A percentile compares a stretch with the other conserved stretches of the same genome.
phyloP scores from a whole-genome alignment of 2,888 invertebrate species.

The Agrochola macilenta region DNA sequence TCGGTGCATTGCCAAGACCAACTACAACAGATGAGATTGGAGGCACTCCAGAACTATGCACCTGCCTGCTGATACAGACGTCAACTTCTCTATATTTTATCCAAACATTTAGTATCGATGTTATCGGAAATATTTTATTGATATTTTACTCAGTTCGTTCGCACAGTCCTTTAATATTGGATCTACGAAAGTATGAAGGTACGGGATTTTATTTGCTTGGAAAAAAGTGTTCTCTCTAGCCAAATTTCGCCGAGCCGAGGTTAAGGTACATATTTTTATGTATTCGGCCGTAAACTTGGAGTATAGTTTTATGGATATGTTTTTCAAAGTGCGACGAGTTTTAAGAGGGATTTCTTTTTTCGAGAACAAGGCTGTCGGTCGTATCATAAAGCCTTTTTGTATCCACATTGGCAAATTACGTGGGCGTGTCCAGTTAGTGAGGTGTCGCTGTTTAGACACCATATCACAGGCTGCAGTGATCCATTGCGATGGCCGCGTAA shows the following conservation, averaged over 20 bases:
- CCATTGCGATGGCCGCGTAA: constrained; percentile 88
- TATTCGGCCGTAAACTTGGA: constrained; percentile 77
- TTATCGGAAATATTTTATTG: constrained; percentile 39
- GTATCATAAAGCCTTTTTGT: constrained; percentile 64
- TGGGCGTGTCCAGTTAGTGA: constrained; percentile 76
- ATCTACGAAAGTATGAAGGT: constrained; percentile 63
- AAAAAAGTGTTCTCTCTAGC: constrained; percentile 67
- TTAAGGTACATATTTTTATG: constrained; percentile 77
- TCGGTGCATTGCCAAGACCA: constrained; percentile 75
- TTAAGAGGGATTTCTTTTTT: constrained; percentile 73
- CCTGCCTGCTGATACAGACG: constrained; percentile 62
- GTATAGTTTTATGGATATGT: constrained; percentile 81
- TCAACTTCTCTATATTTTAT: constrained; percentile 23
- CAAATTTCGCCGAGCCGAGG: constrained; percentile 73
- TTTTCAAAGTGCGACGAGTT: constrained; percentile 77
- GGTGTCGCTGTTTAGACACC: constrained; percentile 85
- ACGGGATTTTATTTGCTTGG: constrained; percentile 71
- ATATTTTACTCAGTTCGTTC: constrained; percentile 36
- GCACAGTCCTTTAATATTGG: constrained; percentile 56
- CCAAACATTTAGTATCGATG: constrained; percentile 44
- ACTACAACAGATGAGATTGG: constrained; percentile 82
- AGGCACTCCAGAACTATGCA: constrained; percentile 75
- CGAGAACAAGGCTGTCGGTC: constrained; percentile 65
- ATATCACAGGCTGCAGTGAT: constrained; percentile 87
- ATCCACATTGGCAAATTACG: constrained; percentile 62